Evolutionary conservation across 2,888 invertebrate species (phyloP).

Genomic region (Keiferia lycopersicella): DNA sequence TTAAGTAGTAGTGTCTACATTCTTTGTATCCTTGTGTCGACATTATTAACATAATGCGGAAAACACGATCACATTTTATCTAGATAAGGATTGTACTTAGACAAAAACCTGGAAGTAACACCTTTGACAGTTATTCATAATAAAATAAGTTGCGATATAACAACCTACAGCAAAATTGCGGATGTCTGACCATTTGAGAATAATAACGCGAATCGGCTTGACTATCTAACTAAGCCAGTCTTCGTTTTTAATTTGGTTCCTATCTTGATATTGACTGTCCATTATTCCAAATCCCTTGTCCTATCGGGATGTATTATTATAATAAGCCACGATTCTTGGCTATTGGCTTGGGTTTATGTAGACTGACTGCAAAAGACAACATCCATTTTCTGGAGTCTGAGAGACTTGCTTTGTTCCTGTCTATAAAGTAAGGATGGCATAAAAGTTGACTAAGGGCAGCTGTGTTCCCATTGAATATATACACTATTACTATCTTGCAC

Average conservation of each 20-base stretch:
- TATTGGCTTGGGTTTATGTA: conserved; percentile 42
- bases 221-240: conserved; percentile 16
- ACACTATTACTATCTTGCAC: too few relatives aligned
- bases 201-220: conserved; percentile 9
- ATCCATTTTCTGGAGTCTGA: too few relatives aligned
- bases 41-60: background rate
- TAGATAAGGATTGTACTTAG: too few relatives aligned
- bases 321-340: conserved; percentile 30
- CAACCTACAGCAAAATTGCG: background rate
- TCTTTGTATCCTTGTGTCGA: too few relatives aligned
- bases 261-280: conserved; percentile 13
- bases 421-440: too few relatives aligned
- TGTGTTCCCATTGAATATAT: too few relatives aligned
- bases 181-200: background rate
- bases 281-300: conserved; percentile 7
- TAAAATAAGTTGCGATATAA: too few relatives aligned
- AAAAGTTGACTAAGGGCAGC: too few relatives aligned
- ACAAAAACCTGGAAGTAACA: too few relatives aligned
- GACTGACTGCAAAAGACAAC: conserved; percentile 35
- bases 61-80: background rate
- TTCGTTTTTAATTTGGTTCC: conserved; percentile 18
- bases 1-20: too few relatives aligned
- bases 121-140: too few relatives aligned
- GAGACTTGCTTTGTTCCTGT: too few relatives aligned
- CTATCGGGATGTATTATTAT: conserved; percentile 8